Base-by-base conservation (phyloP, 2,888 invertebrate genomes). In the Sphecodes monilicornis region DNA sequence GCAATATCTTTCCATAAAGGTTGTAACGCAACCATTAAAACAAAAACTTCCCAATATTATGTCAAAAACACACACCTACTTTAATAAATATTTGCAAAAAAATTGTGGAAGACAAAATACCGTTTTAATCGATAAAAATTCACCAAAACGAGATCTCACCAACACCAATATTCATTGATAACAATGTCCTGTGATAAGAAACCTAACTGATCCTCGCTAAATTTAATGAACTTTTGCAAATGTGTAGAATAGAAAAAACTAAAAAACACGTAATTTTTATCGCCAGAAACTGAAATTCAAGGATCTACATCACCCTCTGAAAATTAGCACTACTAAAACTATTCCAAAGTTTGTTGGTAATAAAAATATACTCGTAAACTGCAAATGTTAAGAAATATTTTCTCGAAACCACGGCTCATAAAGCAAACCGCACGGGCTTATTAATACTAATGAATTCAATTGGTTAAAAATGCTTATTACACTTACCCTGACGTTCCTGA, bases 401-500 rank as follows among this genome's bases (percentile, higher is more conserved):
- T 29, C 29, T 29, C n/a, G 18, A 29, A 18, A 11, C 54, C 22
- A n/a, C n/a, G n/a, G n/a, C 11, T 54, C 3, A 54, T 54, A 11
- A 11, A n/a, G 10, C 22, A 2, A 29, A 54, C 22, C n/a, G 2
- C n/a, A 6, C n/a, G 43, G 5, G n/a, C n/a, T 54, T 54, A 22
- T 10, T 0, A 10, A 60, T 29, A 29, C 1, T 18, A 22, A 29
- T 11, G 13, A 6, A 60, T 50, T 50, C 22, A 5, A 22, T 57
- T 26, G n/a, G 10, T 10, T 8, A 68, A 39, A 36, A 68, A 46
- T 66, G 18, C 26, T 39, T n/a, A 18, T 32, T 69, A 84, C 69
- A 92, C 93, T 93, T 86, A 94, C 94, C 91, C 92, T 39, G 91
- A 91, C n/a, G 91, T 90, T 13, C 43, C 43, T 11, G 94, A 92